Base-by-base conservation (phyloP, 2,888 invertebrate genomes). In the Epiperipatus broadwayi region DNA sequence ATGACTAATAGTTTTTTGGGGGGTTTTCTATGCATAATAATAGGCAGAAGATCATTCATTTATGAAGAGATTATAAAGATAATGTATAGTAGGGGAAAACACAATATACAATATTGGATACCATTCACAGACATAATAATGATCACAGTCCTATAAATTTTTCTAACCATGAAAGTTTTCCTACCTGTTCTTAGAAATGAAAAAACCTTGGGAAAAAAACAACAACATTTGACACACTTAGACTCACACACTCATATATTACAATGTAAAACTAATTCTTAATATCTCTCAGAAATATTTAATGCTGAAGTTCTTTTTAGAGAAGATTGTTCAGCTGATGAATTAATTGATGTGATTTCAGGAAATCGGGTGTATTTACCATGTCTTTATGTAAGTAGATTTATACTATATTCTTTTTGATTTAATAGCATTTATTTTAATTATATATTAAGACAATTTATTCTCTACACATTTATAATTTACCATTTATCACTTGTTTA, bases 321-420 rank as follows among this genome's bases (percentile, higher is more conserved):
- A 30, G 95, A 97, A 58, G 95, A 99, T 60, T 83, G 80, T 55
- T 76, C 76, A 2, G 75, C 85, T 0, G 97, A 97, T 61, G 95
- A 97, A 55, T 71, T 99, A 53, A 95, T 99, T 48, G 97, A 99
- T 65, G 91, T 97, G 37, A 87, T 99, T 49, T 77, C 83, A 36
- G 91, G 81, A 7, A 93, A 89, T 65, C 71, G 93, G 46, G 81
- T 85, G 21, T 93, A 95, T 64, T 68, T 97, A 56, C 89, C 93
- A 38, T 99, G 97, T 60, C 63, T 99, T 39, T 97, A 95, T 65
- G 89, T 61, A 49, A 53, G 56, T 53, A 25, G 10, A 7, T 19
- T 20, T 18, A 7, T 7, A 25, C 7, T 43, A 19, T 3, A 5
- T 3, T 37, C 4, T 16, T 16, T 19, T 8, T 10, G n/a, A 14